Conservation (phyloP, 1,140 invertebrate species). For the Acyrthosiphon pisum region DNA sequence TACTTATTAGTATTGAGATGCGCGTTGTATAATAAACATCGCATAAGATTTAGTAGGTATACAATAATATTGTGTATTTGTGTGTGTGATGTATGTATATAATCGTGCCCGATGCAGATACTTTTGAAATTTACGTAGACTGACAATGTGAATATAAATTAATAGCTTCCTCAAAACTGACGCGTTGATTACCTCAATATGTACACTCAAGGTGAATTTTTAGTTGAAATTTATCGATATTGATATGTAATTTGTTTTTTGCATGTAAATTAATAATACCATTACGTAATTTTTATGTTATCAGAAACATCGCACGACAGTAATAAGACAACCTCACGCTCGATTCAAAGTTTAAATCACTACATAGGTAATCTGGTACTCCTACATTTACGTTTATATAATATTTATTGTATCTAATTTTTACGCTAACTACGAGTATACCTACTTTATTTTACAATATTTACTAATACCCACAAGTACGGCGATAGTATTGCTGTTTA, state of each 20-base stretch:
- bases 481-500: neutral
- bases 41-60: neutral
- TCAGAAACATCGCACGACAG: neutral
- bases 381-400: neutral
- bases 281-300: neutral
- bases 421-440: neutral
- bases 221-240: conserved; percentile 16
- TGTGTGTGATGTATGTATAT: neutral
- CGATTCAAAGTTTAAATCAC: neutral
- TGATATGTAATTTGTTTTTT: neutral
- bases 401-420: neutral
- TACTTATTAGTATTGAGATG: neutral
- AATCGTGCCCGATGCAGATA: neutral
- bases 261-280: neutral
- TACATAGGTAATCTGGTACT: neutral
- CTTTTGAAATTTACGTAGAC: neutral
- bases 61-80: neutral
- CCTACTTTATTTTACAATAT: too few relatives aligned
- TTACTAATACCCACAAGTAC: too few relatives aligned
- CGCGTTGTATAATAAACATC: neutral
- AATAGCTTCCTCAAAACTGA: conserved; percentile 28
- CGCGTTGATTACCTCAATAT: conserved; percentile 20
- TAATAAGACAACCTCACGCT: neutral
- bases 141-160: neutral
- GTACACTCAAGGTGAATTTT: conserved; percentile 21